Evolutionary conservation across 2,888 invertebrate genomes (phyloP).

Genomic region (Drosophila phalerata): DNA sequence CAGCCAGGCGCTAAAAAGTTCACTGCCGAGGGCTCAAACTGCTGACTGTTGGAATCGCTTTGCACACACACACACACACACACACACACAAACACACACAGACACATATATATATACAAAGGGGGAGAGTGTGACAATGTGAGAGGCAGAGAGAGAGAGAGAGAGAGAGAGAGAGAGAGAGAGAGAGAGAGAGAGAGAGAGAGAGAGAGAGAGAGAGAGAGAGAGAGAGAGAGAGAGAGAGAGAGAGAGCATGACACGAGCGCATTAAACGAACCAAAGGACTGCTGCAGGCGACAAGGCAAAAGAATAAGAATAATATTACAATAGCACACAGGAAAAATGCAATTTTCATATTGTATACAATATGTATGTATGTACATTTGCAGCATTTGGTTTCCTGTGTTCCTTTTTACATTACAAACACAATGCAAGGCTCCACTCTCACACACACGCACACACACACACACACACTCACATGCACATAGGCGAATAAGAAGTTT

Average conservation of each 20-base stretch:
- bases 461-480: slow-evolving; percentile 1
- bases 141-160: not conserved
- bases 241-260: slow-evolving; percentile 12
- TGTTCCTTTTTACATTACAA: slow-evolving; percentile 49
- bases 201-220: too few species aligned
- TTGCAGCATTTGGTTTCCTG: slow-evolving; percentile 24
- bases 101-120: not conserved
- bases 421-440: slow-evolving; percentile 11
- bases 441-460: slow-evolving; percentile 17
- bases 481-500: not conserved
- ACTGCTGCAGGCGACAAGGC: slow-evolving; percentile 17
- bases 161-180: not conserved
- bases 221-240: too few species aligned
- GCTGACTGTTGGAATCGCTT: slow-evolving; percentile 32
- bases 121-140: too few species aligned
- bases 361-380: slow-evolving; percentile 6
- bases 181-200: slow-evolving; percentile 10
- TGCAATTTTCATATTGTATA: slow-evolving; percentile 72
- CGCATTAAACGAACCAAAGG: slow-evolving; percentile 7
- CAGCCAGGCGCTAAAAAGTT: slow-evolving; percentile 69
- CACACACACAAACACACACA: slow-evolving; percentile 5
- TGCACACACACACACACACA: slow-evolving; percentile 15
- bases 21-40: slow-evolving; percentile 69
- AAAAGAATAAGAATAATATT: slow-evolving; percentile 13
- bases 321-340: slow-evolving; percentile 63